Evolutionary conservation across 2,888 invertebrate genomes (phyloP), one percentile per base, ranked within the genome.

Genomic region (Blera fallax): DNA sequence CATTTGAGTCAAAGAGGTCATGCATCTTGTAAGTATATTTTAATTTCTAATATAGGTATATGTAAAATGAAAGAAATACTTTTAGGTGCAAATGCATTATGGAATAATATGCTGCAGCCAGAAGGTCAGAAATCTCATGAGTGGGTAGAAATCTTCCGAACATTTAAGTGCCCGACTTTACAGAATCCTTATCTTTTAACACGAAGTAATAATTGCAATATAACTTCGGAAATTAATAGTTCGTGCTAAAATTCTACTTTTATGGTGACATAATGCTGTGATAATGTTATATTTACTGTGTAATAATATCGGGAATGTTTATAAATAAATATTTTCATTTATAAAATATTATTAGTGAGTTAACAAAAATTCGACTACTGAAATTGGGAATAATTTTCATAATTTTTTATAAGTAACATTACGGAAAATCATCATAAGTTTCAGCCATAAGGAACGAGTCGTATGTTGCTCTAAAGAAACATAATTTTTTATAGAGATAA

Each of bases 1-100:
- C 95, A 95, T 89, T 90, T 94, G 5, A 94, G 94, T 87, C 95
- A 95, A 89, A 94, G 93, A 87, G 92, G 93, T 14, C 93, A 94
- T 83, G 94, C 94, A 1, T 89, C 91, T 90, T 92, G 94, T 94
- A 56, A 37, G 87, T 79, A 43, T 50, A 18, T 8, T n/a, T 10
- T 45, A 4, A 6, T 11, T 11, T 32, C 34, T 21, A 10, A 10
- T 56, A 8, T n/a, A n/a, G n/a, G n/a, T 32, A 3, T 11, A 10
- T 21, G 14, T 16, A 18, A n/a, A 29, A 29, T n/a, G 32, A 10
- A 54, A 34, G 34, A 45, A 14, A 64, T 69, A 67, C n/a, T 58
- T 48, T 52, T 87, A 88, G 94, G 93, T 87, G 92, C 94, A 16
- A 94, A 94, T 88, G 92, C 93, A 10, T 88, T 94, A 1, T 95